Evolutionary conservation across 2,888 invertebrate genomes (phyloP), one percentile per base, ranked within the genome.

Genomic region (Harpalus rubripes): DNA sequence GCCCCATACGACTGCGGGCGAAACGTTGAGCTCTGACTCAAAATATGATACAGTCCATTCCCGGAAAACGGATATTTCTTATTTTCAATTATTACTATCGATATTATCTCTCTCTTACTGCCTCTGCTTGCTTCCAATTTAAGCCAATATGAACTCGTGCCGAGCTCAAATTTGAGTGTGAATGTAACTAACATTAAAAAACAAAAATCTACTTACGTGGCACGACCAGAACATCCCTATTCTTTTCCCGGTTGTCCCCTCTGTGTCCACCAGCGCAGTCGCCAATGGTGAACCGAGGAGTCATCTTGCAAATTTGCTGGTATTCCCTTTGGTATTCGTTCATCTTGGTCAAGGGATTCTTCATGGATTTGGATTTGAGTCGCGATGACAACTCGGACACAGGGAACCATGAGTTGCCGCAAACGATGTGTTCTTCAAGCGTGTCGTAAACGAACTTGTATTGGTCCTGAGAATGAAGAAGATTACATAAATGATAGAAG

Each of bases 191-290:
- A n/a, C 22, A 22, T 1, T 22, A 1, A 22, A 3, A 1, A 22
- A 22, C 22, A 22, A 22, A 22, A 3, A 22, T 22, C 22, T 8
- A 94, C 96, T 95, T 92, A 97, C 97, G 98, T 87, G 98, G 98
- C 56, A 98, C 97, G 84, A 97, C 96, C 32, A 98, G 94, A 0
- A 99, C 99, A 90, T 99, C 99, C 81, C 99, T 93, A 91, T 99
- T 99, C 92, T 99, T 99, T 90, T 98, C 98, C 82, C 99, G 93
- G 90, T 99, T 99, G 90, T 99, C 99, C 0, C 97, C 97, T 76
- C 99, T 93, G 91, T 99, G 99, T 0, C 99, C 99, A 0, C 99
- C 99, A 3, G 99, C 99, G 90, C 99, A 99, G 91, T 99, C 99
- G 16, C 99, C 99, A 88, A 99, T 99, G 78, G 98, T 96, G 88